phyloP scores from a whole-genome alignment of 2,888 invertebrate species.

The Lithophane ornitopus region DNA sequence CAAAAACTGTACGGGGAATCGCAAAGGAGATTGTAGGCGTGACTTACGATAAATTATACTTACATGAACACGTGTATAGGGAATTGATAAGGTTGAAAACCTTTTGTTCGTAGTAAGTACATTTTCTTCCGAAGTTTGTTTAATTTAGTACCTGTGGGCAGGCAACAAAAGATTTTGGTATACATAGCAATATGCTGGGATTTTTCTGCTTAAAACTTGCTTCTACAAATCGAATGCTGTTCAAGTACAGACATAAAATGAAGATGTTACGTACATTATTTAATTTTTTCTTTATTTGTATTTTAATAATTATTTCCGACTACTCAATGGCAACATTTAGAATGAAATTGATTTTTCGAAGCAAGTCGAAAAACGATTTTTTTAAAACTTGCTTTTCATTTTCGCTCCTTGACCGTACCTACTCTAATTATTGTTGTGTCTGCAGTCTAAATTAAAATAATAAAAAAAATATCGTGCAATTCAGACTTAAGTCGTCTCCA shows the following conservation, averaged over 20 bases:
- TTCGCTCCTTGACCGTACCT: too few species aligned
- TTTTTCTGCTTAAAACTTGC: not conserved
- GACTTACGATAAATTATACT: slow-evolving; percentile 13
- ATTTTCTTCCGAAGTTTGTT: slow-evolving; percentile 33
- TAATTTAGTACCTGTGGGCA: slow-evolving; percentile 12
- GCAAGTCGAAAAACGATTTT: too few species aligned
- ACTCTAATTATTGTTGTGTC: too few species aligned
- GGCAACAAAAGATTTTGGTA: slow-evolving; percentile 1
- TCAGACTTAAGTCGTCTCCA: not conserved
- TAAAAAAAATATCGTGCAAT: too few species aligned
- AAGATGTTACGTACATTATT: not conserved
- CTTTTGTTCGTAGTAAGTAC: slow-evolving; percentile 19
- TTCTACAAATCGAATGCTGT: not conserved
- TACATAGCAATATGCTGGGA: not conserved
- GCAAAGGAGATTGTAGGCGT: not conserved
- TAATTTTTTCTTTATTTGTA: not conserved
- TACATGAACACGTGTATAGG: slow-evolving; percentile 29
- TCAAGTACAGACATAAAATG: not conserved
- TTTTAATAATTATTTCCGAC: not conserved
- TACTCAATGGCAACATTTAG: not conserved
- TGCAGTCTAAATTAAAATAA: too few species aligned
- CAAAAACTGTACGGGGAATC: slow-evolving; percentile 11
- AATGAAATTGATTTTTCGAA: not conserved
- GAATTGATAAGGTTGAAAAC: slow-evolving; percentile 45
- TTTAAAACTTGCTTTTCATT: too few species aligned